Evolutionary conservation across 2,113 vertebrate species (phyloP).

Genomic region (Brachyhypopomus occidentalis): DNA sequence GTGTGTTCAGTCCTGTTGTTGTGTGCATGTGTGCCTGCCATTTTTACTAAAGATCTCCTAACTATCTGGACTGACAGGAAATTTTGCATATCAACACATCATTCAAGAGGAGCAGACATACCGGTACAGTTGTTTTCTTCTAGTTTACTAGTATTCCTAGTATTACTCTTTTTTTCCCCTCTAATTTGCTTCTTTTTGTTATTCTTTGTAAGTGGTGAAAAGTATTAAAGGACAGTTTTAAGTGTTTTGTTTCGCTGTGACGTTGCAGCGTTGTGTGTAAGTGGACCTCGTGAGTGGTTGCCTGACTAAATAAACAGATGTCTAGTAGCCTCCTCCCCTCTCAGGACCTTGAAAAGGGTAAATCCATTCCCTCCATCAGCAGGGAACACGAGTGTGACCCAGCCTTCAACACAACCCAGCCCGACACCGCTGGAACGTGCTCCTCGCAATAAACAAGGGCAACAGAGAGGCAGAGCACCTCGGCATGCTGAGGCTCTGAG

Average conservation of each 20-base stretch:
- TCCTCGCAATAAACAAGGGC: constrained; percentile 47
- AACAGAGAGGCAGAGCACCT: constrained; percentile 26
- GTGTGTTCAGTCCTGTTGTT: no score
- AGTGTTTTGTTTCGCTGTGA: background rate
- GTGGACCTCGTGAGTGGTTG: constrained; percentile 62
- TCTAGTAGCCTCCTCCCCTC: constrained; percentile 62
- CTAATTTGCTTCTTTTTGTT: background rate
- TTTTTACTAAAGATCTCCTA: background rate
- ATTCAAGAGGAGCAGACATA: background rate
- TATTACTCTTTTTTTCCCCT: background rate
- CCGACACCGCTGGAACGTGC: constrained; percentile 55
- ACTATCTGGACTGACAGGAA: background rate
- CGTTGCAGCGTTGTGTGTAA: constrained; percentile 21
- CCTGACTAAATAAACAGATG: constrained; percentile 68
- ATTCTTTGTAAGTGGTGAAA: background rate
- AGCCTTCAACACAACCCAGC: constrained; percentile 56
- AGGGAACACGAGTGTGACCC: constrained; percentile 66
- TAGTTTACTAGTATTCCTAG: background rate
- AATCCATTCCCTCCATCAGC: constrained; percentile 63
- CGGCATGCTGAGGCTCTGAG: constrained; percentile 43
- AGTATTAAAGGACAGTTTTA: constrained; percentile 10
- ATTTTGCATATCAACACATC: background rate
- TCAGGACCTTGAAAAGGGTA: constrained; percentile 62
- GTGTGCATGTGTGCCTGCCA: background rate
- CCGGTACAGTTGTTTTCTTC: constrained; percentile 1